Evolutionary conservation across 2,888 invertebrate genomes (phyloP), one percentile per base, ranked within the genome.

Genomic region (Norana najaformis): DNA sequence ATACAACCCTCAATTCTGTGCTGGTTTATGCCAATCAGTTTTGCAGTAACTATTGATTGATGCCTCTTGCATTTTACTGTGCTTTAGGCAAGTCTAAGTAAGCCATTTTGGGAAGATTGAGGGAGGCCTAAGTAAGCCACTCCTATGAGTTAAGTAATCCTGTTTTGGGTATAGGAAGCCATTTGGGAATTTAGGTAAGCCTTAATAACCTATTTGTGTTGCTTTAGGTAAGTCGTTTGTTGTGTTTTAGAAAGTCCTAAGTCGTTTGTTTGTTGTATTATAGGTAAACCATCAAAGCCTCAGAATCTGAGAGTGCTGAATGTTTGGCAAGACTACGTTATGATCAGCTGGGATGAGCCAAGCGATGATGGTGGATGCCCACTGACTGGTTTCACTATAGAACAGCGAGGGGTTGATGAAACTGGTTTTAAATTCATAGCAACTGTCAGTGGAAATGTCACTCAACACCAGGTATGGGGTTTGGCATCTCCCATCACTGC

Each of bases 371-470:
- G 92, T 2, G 92, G 92, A 30, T 90, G 91, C n/a, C 90, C 91
- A n/a, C 69, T 92, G 39, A 91, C 90, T 37, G 93, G 93, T 30
- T 95, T 94, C 92, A 91, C 93, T 69, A 91, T 95, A 16, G 94
- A 95, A 90, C 93, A 93, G 89, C 92, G 93, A 47, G 92, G 92
- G 47, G 88, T 91, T 23, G 90, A 89, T 69, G 85, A 85, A 36
- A 90, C 89, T 37, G 89, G 90, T 34, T 92, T 90, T 41, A 91
- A 89, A 88, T 90, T 91, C 53, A 89, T 92, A 5, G 92, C 91
- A 30, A 89, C 83, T n/a, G 90, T 92, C 23, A 89, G 83, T 18
- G 41, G 90, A 34, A 83, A 90, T 34, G 53, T 47, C 41, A 90
- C 83, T 20, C 85, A 36, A n/a, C 92, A 91, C 90, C 90, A 92